A percentile compares a stretch with the other conserved stretches of the same genome.
phyloP scores from a whole-genome alignment of 2,113 vertebrate genomes.

The Tupaia tana region DNA sequence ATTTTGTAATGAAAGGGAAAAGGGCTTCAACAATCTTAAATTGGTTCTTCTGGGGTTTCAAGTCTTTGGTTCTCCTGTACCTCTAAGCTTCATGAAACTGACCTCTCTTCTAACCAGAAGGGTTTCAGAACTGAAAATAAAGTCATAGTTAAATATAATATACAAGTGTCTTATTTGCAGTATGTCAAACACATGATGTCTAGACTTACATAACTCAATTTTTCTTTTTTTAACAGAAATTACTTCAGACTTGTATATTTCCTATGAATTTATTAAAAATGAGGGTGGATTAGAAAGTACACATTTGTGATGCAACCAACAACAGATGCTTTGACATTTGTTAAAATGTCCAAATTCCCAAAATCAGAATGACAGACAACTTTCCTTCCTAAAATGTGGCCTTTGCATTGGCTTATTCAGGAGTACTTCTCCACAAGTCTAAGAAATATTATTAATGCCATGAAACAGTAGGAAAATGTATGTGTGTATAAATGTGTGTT shows the following conservation, averaged over 20 bases:
- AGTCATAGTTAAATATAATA: neutral
- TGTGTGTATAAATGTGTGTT: neutral
- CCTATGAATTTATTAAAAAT: neutral
- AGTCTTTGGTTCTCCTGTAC: neutral
- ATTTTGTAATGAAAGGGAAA: neutral
- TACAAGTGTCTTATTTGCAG: neutral
- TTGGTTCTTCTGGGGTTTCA: neutral
- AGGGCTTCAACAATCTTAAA: neutral
- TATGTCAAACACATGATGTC: neutral
- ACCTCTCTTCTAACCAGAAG: neutral
- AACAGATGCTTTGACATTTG: neutral
- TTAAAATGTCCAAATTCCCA: constrained; percentile 8
- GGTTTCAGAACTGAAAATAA: neutral
- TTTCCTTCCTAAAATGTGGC: neutral
- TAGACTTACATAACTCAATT: neutral
- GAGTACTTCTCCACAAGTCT: neutral
- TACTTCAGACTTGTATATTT: neutral
- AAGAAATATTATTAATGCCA: neutral
- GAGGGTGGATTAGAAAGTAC: neutral
- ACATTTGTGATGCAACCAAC: neutral
- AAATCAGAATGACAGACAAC: neutral
- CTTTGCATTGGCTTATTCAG: neutral
- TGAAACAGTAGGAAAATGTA: neutral
- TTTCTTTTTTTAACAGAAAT: neutral
- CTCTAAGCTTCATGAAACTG: neutral